Evolutionary conservation across 2,797 vertebrate genomes (phyloP).

Genomic region (Champsocephalus gunnari): DNA sequence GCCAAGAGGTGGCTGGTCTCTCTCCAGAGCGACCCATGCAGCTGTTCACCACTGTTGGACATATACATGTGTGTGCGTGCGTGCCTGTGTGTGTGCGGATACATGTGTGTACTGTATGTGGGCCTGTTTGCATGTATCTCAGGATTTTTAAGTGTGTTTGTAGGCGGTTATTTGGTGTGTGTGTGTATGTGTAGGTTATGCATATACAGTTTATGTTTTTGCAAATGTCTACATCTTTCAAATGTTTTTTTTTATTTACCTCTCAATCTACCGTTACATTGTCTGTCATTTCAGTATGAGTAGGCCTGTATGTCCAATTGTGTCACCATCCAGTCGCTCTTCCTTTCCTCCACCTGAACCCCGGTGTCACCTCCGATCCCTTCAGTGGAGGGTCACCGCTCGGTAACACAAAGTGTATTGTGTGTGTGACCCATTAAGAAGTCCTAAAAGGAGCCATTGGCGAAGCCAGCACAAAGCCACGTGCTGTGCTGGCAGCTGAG

Average conservation of each 20-base stretch:
- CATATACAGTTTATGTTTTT: not conserved
- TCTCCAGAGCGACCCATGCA: constrained; percentile 80
- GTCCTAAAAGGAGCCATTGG: constrained; percentile 68
- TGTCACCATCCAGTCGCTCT: not conserved
- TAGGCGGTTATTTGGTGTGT: constrained; percentile 9
- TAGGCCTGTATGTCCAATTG: not conserved
- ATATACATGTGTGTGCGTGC: constrained; percentile 65
- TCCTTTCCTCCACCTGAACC: constrained; percentile 54
- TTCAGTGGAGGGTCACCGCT: constrained; percentile 55
- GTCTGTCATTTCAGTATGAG: constrained; percentile 12
- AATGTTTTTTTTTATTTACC: constrained; percentile 29
- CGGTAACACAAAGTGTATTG: constrained; percentile 59
- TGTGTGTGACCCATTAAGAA: constrained; percentile 69
- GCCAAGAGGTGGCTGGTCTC: constrained; percentile 82
- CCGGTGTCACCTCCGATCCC: constrained; percentile 47
- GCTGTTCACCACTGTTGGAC: constrained; percentile 85
- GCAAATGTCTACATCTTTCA: not conserved
- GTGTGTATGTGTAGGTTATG: constrained; percentile 10
- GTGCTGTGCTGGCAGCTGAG: constrained; percentile 75
- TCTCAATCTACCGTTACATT: constrained; percentile 18
- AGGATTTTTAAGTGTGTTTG: constrained; percentile 1
- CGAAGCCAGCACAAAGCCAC: constrained; percentile 70
- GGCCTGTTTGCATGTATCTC: constrained; percentile 22
- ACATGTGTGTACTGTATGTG: constrained; percentile 14
- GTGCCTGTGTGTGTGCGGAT: constrained; percentile 44